Percentiles rank a stretch among this genome's conserved stretches.
phyloP scores from a whole-genome alignment of 2,113 vertebrate species.

The Chrysochloris asiatica region DNA sequence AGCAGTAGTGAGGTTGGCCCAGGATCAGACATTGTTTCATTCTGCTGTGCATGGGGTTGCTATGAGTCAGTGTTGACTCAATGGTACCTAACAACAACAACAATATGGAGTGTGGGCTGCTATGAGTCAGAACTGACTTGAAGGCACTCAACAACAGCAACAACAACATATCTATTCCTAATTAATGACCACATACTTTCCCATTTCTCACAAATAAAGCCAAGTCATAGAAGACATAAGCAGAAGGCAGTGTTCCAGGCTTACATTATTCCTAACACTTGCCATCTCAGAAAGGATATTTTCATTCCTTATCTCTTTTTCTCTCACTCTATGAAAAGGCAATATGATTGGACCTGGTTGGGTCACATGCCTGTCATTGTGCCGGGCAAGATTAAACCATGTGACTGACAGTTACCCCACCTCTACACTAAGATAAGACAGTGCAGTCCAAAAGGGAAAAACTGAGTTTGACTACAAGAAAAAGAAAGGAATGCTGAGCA shows the following conservation, averaged over 20 bases:
- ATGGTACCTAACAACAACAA: no score
- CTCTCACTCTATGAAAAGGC: constrained; percentile 1
- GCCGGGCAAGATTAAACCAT: background rate
- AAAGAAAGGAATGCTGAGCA: background rate
- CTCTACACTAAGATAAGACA: background rate
- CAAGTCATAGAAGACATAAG: constrained; percentile 23
- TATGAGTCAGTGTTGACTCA: no score
- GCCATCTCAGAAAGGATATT: constrained; percentile 40
- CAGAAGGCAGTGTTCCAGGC: background rate
- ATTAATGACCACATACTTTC: background rate
- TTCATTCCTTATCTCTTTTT: constrained; percentile 24
- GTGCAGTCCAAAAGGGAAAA: background rate
- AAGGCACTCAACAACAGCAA: no score
- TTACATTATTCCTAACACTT: constrained; percentile 22
- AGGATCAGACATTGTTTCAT: no score
- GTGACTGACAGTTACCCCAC: constrained; percentile 6
- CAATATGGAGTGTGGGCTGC: no score
- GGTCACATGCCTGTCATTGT: background rate
- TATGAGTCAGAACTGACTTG: no score
- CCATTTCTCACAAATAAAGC: background rate
- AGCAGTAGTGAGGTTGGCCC: no score
- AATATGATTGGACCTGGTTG: background rate
- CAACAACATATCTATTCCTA: background rate
- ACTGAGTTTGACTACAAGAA: constrained; percentile 5
- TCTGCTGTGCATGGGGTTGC: no score